phyloP scores from a whole-genome alignment of 92 coral and sea anemone species.

The Siderastrea siderea region DNA sequence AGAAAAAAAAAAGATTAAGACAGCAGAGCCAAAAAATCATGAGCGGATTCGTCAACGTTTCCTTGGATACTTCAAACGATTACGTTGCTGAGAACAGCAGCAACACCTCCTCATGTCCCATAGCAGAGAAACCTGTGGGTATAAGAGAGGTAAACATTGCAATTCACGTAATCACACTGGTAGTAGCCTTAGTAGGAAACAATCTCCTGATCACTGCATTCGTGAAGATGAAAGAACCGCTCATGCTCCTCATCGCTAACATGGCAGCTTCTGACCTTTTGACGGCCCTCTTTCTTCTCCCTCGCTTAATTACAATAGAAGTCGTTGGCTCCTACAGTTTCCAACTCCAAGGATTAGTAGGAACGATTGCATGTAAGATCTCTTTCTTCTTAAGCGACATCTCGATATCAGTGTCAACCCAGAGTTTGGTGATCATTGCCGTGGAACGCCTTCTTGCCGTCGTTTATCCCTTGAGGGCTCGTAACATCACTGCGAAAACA shows the following conservation, averaged over 20 bases:
- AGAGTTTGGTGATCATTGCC: conserved; percentile 14
- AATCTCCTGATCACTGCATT: conserved; percentile 20
- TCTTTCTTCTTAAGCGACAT: conserved; percentile 19
- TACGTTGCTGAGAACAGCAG: neutral
- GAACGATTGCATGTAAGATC: conserved; percentile 26
- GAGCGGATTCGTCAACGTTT: neutral
- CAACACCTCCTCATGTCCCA: neutral
- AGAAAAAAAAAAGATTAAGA: no score
- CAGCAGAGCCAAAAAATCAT: neutral
- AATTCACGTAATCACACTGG: neutral
- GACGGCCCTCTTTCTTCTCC: conserved; percentile 1
- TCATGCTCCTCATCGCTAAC: conserved; percentile 25
- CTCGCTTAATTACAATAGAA: neutral
- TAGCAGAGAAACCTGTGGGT: neutral
- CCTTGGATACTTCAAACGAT: neutral
- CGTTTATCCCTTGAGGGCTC: neutral
- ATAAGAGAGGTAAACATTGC: neutral
- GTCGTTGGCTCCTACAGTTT: neutral
- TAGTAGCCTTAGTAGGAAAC: conserved; percentile 18
- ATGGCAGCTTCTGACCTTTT: conserved; percentile 44
- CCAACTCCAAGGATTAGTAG: conserved; percentile 7
- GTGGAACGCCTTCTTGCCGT: conserved; percentile 19
- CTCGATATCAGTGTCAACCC: conserved; percentile 16
- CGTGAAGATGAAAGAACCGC: conserved; percentile 12
- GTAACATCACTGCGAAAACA: neutral